Evolutionary conservation across 53 echinoderm and acorn worm genomes (phyloP).

Genomic region (Paelopatides confundens): DNA sequence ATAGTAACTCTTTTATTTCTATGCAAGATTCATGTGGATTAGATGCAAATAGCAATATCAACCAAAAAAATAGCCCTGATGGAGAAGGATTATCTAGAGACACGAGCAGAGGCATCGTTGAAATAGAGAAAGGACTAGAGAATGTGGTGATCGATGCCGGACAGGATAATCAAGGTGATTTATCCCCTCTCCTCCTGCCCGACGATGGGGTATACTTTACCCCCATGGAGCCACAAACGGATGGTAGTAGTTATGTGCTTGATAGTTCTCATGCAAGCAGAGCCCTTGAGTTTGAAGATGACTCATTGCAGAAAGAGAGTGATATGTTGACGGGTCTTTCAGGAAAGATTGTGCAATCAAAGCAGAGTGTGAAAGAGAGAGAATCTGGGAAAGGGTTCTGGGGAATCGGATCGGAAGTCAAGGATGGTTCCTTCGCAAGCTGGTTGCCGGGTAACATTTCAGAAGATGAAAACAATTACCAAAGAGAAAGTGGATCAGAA

Average conservation of each 20-base stretch:
- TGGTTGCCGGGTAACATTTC: neutral
- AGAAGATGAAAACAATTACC: neutral
- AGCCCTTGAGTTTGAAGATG: neutral
- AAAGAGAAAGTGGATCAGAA: neutral
- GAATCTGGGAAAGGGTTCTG: neutral
- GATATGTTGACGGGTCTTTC: slow-evolving; percentile 23
- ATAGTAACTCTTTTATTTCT: slow-evolving; percentile 48
- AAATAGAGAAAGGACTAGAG: neutral
- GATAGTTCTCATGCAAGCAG: neutral
- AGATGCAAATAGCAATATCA: slow-evolving; percentile 52
- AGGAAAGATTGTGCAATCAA: slow-evolving; percentile 38
- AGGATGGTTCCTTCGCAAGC: neutral
- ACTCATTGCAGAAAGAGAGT: neutral
- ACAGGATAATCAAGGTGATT: neutral
- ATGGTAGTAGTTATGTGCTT: neutral
- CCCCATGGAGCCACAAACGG: neutral
- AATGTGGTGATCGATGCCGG: neutral
- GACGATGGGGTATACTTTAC: slow-evolving; percentile 18
- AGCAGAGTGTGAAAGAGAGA: neutral
- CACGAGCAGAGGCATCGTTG: neutral
- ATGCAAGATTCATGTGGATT: slow-evolving; percentile 55
- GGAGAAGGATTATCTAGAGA: neutral
- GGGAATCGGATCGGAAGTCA: neutral
- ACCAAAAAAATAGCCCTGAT: neutral
- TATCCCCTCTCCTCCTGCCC: neutral